phyloP scores from a whole-genome alignment of 2,797 vertebrate species.

The Enteromius treurensis region DNA sequence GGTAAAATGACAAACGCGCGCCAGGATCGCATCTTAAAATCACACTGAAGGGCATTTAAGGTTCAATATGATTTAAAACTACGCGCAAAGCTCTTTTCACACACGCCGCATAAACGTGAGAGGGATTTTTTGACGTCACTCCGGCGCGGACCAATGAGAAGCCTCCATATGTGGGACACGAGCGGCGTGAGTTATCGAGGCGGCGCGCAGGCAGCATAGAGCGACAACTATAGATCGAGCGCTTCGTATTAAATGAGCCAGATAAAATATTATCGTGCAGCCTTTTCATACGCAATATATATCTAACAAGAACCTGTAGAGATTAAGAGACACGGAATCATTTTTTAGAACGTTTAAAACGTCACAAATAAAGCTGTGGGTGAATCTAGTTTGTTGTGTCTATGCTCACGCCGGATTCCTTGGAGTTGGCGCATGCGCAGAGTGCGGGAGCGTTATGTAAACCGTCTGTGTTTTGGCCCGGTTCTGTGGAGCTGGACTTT shows the following conservation, averaged over 20 bases:
- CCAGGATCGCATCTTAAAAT: neutral
- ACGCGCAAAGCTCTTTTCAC: neutral
- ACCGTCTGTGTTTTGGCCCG: conserved; percentile 20
- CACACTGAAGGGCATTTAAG: neutral
- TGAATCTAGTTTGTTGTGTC: neutral
- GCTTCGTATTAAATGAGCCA: accelerated
- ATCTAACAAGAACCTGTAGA: neutral
- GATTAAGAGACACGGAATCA: accelerated
- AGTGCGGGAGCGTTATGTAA: conserved; percentile 56
- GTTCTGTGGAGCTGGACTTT: neutral
- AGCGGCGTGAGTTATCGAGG: neutral
- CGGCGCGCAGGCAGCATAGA: neutral
- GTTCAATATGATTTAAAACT: neutral
- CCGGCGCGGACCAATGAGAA: conserved; percentile 43
- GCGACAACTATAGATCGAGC: neutral
- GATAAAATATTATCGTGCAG: accelerated
- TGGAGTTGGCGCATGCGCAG: conserved; percentile 55
- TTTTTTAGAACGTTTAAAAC: neutral
- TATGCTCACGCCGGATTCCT: neutral
- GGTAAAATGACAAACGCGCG: neutral
- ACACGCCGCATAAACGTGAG: conserved; percentile 66
- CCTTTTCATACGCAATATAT: accelerated
- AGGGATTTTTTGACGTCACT: conserved; percentile 28
- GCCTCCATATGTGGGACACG: conserved; percentile 28
- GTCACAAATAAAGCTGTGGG: accelerated